Base-by-base conservation (phyloP, 2,888 invertebrate genomes). In the Therioaphis trifolii region DNA sequence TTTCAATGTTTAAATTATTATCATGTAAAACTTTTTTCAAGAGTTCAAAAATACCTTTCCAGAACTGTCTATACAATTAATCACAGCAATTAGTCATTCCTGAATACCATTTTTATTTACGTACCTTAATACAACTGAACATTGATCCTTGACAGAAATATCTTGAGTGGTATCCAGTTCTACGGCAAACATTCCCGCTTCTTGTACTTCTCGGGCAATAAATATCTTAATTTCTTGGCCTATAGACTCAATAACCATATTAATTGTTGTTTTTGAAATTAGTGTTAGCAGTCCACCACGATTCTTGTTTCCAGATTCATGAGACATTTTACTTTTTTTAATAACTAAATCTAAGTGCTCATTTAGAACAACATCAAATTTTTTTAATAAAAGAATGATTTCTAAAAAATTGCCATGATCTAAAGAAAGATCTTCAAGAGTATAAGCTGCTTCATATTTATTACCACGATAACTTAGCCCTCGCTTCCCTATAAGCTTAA, bases 71-170 rank as follows among this genome's bases (percentile, higher is more conserved):
- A 43, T n/a, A 61, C 84, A 84, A 55, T 84, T 77, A 21, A 72
- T 35, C 2, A 85, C 35, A 27, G 75, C 72, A 61, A 85, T 29
- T n/a, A 85, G 15, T 69, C 85, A 18, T 84, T 85, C 84, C 14
- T 66, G 68, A 40, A 85, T 21, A 27, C 63, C 29, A 29, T 18
- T 63, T 21, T 75, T 61, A 15, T 74, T 27, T 21, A 86, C 82
- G 75, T 84, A 86, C 46, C 84, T 76, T 14, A 86, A 3, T 35
- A 86, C 49, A 4, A 86, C 27, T 15, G 77, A 84, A 43, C 85
- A 86, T 66, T 66, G 66, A 66, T 66, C 40, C n/a, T 66, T 49
- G 4, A 49, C 78, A 11, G 63, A 46, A 21, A 78, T 78, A 46
- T 78, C 49, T 78, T 78, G 68, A 7, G 78, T 78, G 11, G 49